These are phyloP conservation scores for Drosophila jambulina DNA, from an alignment of 1,140 invertebrate genomes.

Conservation along the genomic window DNA sequence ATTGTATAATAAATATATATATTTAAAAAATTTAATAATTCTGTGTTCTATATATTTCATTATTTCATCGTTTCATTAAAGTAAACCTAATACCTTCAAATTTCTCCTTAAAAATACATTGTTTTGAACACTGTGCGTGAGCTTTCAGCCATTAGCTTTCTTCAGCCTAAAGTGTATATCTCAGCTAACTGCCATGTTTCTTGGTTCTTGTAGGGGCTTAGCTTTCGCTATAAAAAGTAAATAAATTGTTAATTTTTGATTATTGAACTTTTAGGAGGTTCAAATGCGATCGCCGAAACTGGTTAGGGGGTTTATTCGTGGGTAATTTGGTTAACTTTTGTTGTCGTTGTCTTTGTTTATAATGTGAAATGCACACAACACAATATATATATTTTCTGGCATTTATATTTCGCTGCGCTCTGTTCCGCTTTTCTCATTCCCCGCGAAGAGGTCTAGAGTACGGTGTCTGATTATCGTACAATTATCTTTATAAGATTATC, in stretches of 20 bases:
- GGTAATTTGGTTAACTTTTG: constrained; percentile 6
- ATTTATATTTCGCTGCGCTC: constrained; percentile 3
- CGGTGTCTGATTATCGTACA: constrained; percentile 28
- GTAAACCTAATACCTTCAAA: background rate
- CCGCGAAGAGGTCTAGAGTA: background rate
- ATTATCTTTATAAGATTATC: constrained; percentile 55
- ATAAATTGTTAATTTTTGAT: constrained; percentile 17
- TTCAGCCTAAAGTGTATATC: background rate
- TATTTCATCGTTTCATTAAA: background rate
- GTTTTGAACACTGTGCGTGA: background rate
- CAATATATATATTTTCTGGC: constrained; percentile 18
- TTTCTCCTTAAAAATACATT: background rate
- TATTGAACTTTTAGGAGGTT: constrained; percentile 40
- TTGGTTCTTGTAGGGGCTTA: background rate
- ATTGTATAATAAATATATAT: too few relatives aligned
- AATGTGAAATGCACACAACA: constrained; percentile 21
- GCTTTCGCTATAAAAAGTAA: constrained; percentile 22
- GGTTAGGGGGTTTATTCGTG: constrained; percentile 21
- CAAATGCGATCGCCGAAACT: constrained; percentile 31
- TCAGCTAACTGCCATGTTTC: background rate
- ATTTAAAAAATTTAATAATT: too few relatives aligned
- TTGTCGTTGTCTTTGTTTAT: constrained; percentile 3
- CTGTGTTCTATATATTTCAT: too few relatives aligned
- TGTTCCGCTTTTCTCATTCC: background rate
- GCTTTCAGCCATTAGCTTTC: constrained; percentile 6